Percentiles rank a stretch among this genome's conserved stretches.
These are phyloP conservation scores for Eristalinus aeneus DNA, from an alignment of 2,888 invertebrate genomes.

Conservation along the genomic window DNA sequence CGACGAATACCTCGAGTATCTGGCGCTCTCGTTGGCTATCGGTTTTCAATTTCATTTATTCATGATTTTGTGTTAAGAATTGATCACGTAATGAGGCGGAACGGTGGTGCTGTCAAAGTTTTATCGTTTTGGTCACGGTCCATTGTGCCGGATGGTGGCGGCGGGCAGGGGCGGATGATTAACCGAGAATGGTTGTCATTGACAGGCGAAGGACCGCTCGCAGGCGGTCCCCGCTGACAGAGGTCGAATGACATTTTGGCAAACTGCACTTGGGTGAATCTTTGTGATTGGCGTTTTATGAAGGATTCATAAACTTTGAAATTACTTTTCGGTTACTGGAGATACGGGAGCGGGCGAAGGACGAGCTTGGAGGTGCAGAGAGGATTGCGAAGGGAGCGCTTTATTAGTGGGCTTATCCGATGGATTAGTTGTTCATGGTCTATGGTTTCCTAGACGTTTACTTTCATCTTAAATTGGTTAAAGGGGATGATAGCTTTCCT, in stretches of 20 bases:
- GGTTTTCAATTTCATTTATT: slow-evolving; percentile 46
- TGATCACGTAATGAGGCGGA: slow-evolving; percentile 48
- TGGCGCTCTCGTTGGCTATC: background rate
- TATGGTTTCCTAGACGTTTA: too few species aligned
- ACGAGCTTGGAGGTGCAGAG: background rate
- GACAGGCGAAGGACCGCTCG: background rate
- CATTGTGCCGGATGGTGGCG: background rate
- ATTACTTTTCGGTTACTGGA: background rate
- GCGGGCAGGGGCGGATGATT: slow-evolving; percentile 6
- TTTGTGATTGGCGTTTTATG: background rate
- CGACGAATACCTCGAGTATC: slow-evolving; percentile 15
- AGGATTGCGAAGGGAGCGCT: background rate
- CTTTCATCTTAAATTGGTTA: too few species aligned
- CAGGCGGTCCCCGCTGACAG: background rate
- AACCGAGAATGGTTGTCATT: slow-evolving; percentile 16
- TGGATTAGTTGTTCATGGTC: background rate
- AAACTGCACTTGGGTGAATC: background rate
- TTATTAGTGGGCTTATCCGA: background rate
- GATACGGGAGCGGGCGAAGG: background rate
- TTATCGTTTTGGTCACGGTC: slow-evolving; percentile 29
- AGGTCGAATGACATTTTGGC: background rate
- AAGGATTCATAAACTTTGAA: background rate
- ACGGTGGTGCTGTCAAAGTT: slow-evolving; percentile 39
- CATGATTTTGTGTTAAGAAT: slow-evolving; percentile 17
- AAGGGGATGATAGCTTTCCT: too few species aligned